Conservation (phyloP, 2,797 vertebrate genomes). For the Heliangelus exortis region DNA sequence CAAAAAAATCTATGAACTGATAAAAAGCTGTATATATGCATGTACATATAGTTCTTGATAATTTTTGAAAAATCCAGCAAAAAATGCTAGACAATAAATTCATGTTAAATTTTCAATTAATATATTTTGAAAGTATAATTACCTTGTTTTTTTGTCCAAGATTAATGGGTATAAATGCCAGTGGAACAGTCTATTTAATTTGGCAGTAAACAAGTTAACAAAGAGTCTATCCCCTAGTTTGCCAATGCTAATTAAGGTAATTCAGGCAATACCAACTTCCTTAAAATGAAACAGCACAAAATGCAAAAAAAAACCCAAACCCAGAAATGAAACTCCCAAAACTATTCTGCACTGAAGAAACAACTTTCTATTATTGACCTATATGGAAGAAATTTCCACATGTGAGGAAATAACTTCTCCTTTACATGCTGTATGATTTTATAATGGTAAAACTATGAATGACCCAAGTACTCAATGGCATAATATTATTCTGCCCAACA, state of each 20-base stretch:
- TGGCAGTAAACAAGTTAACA: neutral
- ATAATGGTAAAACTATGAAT: neutral
- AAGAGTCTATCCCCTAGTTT: neutral
- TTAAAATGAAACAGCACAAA: neutral
- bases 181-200: neutral
- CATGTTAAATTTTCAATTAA: neutral
- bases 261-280: neutral
- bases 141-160: neutral
- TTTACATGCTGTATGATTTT: neutral
- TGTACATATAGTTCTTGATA: accelerated
- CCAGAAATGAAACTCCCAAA: neutral
- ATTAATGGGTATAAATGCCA: neutral
- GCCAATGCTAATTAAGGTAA: neutral
- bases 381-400: neutral
- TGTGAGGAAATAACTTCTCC: neutral
- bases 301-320: neutral
- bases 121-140: neutral
- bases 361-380: neutral
- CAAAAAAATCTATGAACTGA: neutral
- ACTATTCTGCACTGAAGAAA: neutral
- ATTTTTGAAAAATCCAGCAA: neutral
- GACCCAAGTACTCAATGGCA: neutral
- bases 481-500: neutral
- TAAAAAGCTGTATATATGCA: too few relatives aligned
- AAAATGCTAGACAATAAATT: neutral